Conservation (phyloP, 2,888 invertebrate species). For the Monoplex corrugatus region DNA sequence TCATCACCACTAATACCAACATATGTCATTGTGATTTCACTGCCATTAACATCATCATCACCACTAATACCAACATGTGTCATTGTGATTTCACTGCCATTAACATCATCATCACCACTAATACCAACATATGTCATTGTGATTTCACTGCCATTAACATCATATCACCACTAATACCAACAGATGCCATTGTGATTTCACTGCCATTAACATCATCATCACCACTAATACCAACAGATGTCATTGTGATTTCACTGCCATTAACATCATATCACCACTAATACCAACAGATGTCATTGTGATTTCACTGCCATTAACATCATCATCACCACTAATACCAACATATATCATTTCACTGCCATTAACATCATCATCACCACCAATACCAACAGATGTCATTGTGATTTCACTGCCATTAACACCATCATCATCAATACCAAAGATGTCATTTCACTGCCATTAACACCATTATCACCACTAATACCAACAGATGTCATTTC, state of each 20-base stretch:
- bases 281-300: background rate
- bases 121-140: background rate
- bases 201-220: background rate
- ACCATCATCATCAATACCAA: too few species aligned
- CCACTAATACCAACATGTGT: background rate
- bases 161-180: background rate
- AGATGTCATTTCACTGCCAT: background rate
- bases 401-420: background rate
- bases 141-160: background rate
- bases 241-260: background rate
- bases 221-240: background rate
- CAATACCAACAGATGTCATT: background rate
- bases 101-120: background rate
- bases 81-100: too few species aligned
- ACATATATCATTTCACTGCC: background rate
- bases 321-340: too few species aligned
- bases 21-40: background rate
- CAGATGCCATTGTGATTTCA: too few species aligned
- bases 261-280: too few species aligned
- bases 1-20: background rate
- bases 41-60: too few species aligned
- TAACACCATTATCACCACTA: too few species aligned
- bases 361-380: too few species aligned
- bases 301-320: background rate
- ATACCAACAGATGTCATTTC: background rate